These are phyloP conservation scores for Artibeus lituratus DNA, from an alignment of 2,797 vertebrate genomes.

Conservation along the genomic window DNA sequence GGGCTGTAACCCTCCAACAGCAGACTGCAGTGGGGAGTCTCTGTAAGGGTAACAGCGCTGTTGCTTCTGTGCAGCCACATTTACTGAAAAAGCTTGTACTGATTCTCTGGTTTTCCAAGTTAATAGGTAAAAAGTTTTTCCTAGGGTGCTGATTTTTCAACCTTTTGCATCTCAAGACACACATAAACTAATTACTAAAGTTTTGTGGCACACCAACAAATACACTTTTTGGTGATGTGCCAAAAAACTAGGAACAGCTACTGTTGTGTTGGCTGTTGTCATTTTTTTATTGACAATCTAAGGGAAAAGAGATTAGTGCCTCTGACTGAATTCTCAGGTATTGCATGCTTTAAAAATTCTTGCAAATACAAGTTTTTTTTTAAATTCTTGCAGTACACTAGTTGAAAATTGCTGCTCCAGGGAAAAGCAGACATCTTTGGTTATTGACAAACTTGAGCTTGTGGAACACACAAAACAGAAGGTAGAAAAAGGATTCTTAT, in stretches of 20 bases:
- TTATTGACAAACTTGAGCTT: neutral
- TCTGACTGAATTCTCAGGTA: neutral
- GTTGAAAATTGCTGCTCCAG: neutral
- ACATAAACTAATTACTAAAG: neutral
- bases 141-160: neutral
- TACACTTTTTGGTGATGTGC: too few species aligned
- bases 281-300: neutral
- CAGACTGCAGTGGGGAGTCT: neutral
- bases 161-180: neutral
- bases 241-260: neutral
- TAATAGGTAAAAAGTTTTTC: neutral
- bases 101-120: conserved; percentile 32
- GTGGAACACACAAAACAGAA: neutral
- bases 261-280: neutral
- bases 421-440: neutral
- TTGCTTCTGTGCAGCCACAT: neutral
- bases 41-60: neutral
- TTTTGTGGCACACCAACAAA: neutral
- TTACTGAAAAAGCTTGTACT: conserved; percentile 1
- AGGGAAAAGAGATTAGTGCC: neutral
- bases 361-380: too few species aligned
- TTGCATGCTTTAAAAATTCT: neutral
- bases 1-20: neutral
- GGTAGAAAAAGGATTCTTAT: neutral
- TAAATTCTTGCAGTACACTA: neutral